Conservation (phyloP, 2,888 invertebrate genomes). For the Drosophila engyochracea region DNA sequence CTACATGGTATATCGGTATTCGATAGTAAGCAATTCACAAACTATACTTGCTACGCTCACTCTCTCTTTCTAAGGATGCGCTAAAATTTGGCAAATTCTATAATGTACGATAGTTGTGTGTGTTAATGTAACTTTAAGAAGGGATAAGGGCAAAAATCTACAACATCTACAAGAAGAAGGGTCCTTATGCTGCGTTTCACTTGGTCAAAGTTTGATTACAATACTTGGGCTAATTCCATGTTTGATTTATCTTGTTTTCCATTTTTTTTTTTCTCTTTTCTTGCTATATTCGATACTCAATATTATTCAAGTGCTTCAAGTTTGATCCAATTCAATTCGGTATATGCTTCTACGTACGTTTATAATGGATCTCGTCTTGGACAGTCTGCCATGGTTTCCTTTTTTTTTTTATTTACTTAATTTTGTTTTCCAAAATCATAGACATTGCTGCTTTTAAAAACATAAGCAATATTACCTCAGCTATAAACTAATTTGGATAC, state of each 20-base stretch:
- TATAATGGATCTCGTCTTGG: conserved; percentile 44
- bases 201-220: conserved; percentile 61
- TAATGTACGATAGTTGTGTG: conserved; percentile 42
- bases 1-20: conserved; percentile 55
- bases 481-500: conserved; percentile 53
- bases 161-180: conserved; percentile 48
- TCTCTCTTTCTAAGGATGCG: conserved; percentile 47
- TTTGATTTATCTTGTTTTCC: background rate
- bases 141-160: conserved; percentile 36
- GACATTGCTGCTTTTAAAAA: conserved; percentile 34
- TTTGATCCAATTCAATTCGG: conserved; percentile 45
- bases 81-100: conserved; percentile 78
- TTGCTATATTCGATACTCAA: conserved; percentile 60
- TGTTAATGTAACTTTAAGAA: conserved; percentile 22
- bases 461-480: conserved; percentile 22
- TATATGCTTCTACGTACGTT: conserved; percentile 21
- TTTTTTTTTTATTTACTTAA: conserved; percentile 11
- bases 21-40: conserved; percentile 45
- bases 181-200: conserved; percentile 55
- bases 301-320: conserved; percentile 43
- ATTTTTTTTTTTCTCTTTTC: background rate
- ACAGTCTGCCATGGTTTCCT: conserved; percentile 33
- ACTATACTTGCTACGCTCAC: conserved; percentile 22
- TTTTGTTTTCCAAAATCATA: conserved; percentile 41
- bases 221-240: conserved; percentile 46